A percentile compares a stretch with the other conserved stretches of the same genome.
Evolutionary conservation across 1,140 invertebrate species (phyloP).

Genomic region (Piezodorus guildinii): DNA sequence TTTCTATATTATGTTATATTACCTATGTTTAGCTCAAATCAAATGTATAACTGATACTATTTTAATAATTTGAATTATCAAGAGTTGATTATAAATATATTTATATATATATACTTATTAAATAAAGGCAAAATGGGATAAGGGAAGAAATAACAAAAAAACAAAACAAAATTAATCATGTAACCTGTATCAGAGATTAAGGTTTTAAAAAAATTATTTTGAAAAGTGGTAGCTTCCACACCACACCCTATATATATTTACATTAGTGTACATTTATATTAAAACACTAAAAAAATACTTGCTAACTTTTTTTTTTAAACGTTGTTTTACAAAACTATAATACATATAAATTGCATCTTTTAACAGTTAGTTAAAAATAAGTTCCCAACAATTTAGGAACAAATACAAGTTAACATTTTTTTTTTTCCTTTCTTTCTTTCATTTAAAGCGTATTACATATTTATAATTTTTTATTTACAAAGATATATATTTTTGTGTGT

Average conservation of each 20-base stretch:
- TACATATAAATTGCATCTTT: conserved; percentile 18
- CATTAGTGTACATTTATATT: conserved; percentile 20
- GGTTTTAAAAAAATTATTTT: neutral
- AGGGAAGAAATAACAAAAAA: too few relatives aligned
- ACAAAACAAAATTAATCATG: too few relatives aligned
- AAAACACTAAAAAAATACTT: conserved; percentile 23
- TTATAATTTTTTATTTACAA: too few relatives aligned
- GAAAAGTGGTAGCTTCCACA: conserved; percentile 13
- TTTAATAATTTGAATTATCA: too few relatives aligned
- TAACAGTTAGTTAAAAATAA: conserved; percentile 17
- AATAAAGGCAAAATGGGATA: too few relatives aligned
- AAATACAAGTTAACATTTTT: conserved; percentile 17
- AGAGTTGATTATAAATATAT: too few relatives aligned
- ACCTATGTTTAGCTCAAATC: too few relatives aligned
- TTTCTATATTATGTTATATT: too few relatives aligned
- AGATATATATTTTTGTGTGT: neutral
- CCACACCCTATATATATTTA: conserved; percentile 17
- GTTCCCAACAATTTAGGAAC: conserved; percentile 12
- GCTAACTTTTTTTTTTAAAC: conserved; percentile 21
- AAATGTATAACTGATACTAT: too few relatives aligned
- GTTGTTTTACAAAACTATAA: conserved; percentile 22
- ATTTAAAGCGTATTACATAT: conserved; percentile 16
- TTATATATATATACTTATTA: too few relatives aligned
- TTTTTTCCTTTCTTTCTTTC: neutral
- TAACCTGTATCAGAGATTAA: neutral